A percentile compares a stretch with the other conserved stretches of the same genome.
phyloP scores from a whole-genome alignment of 2,113 vertebrate genomes.

The Meriones unguiculatus region DNA sequence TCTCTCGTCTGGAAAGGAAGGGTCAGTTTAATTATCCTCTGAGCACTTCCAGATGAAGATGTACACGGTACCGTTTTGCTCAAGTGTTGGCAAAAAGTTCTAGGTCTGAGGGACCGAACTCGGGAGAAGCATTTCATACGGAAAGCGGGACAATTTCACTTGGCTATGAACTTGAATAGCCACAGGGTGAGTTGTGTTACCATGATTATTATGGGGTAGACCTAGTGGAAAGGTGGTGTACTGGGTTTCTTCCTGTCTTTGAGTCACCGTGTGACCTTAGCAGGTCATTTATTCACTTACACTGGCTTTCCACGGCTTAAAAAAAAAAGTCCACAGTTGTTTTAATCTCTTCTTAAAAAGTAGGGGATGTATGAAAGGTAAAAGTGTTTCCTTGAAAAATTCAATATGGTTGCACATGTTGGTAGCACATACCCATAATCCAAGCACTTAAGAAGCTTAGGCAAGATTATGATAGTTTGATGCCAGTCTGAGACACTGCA shows the following conservation, averaged over 20 bases:
- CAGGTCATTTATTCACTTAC: background rate
- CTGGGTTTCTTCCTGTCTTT: background rate
- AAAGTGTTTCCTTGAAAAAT: constrained; percentile 10
- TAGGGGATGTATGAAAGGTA: background rate
- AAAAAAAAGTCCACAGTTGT: background rate
- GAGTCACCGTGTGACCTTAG: background rate
- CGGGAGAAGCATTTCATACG: background rate
- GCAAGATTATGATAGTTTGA: background rate
- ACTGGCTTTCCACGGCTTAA: constrained; percentile 36
- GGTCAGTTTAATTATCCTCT: background rate
- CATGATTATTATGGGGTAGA: background rate
- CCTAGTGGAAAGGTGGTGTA: background rate
- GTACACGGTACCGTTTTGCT: background rate
- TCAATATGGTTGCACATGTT: background rate
- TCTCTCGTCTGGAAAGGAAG: constrained; percentile 25
- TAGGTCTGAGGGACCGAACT: background rate
- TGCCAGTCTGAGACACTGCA: background rate
- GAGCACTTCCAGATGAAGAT: background rate
- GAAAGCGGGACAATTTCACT: background rate
- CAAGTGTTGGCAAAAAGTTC: background rate
- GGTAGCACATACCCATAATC: background rate
- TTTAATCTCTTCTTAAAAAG: background rate
- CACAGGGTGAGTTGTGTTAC: background rate
- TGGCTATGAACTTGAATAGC: background rate
- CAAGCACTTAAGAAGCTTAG: background rate